Evolutionary conservation across 2,888 invertebrate genomes (phyloP), one percentile per base, ranked within the genome.

Genomic region (Portevinia maculata): DNA sequence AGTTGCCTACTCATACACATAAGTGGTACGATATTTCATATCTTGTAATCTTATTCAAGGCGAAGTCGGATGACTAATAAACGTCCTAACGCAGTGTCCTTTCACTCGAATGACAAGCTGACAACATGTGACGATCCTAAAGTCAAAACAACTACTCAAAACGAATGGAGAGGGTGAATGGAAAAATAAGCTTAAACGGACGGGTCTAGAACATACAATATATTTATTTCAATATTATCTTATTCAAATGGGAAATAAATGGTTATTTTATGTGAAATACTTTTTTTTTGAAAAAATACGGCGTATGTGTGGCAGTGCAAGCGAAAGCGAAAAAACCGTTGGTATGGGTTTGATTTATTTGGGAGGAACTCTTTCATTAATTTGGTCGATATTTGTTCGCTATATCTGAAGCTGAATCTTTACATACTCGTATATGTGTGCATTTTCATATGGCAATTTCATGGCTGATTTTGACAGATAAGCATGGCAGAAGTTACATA

Each of bases 201-300:
- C 41, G 74, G 60, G 30, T 50, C 44, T 44, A 19, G 62, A 57
- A 50, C 79, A 75, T 81, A 75, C 64, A 81, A 81, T 81, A 75
- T 75, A 81, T 79, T 69, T 28, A 64, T 69, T 62, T 69, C 64
- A 39, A 75, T 75, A 70, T 70, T 52, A 74, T 75, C 50, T 67
- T 60, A 81, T 70, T 75, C 74, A 81, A 75, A 70, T 81, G 75
- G 64, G 52, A 53, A 75, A 81, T 75, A 81, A 81, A 81, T 65
- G 53, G 53, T 75, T 76, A 71, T 76, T 75, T 81, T 53, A 69
- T 79, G 67, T 41, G 57, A 71, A 73, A 79, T 73, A 67, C 34
- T 60, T 70, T 48, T 64, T 37, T 30, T 3, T 34, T 6, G 13
- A 24, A 4, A 13, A 5, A 50, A n/a, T 9, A 11, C 41, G 9